Evolutionary conservation across 1,140 invertebrate genomes (phyloP).

Genomic region (Scaptomyza pallida): DNA sequence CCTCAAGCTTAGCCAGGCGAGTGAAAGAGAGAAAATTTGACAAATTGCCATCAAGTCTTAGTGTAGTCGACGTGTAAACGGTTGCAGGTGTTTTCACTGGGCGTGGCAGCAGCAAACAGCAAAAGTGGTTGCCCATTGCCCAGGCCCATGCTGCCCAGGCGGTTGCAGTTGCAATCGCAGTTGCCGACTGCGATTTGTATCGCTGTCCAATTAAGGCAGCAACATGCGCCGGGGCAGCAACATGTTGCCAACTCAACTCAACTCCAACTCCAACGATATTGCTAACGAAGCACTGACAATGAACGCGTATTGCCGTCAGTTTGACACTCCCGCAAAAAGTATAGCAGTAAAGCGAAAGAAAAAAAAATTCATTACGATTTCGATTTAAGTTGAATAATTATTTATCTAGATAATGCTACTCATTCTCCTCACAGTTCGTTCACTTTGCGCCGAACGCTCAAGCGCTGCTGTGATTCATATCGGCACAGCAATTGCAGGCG

Average conservation of each 20-base stretch:
- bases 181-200: slow-evolving; percentile 62
- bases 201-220: slow-evolving; percentile 78
- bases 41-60: slow-evolving; percentile 71
- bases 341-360: slow-evolving; percentile 49
- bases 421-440: slow-evolving; percentile 29
- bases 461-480: slow-evolving; percentile 65
- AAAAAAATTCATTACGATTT: slow-evolving; percentile 81
- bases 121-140: slow-evolving; percentile 4
- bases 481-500: slow-evolving; percentile 71
- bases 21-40: slow-evolving; percentile 53
- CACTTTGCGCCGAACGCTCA: not conserved
- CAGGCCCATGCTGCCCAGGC: slow-evolving; percentile 16
- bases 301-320: slow-evolving; percentile 68
- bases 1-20: slow-evolving; percentile 4
- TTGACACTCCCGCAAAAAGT: slow-evolving; percentile 74
- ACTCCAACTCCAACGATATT: slow-evolving; percentile 53
- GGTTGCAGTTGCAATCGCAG: slow-evolving; percentile 9
- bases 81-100: slow-evolving; percentile 77
- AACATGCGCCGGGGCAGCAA: slow-evolving; percentile 65
- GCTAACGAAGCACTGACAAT: slow-evolving; percentile 81
- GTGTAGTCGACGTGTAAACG: slow-evolving; percentile 73
- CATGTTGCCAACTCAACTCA: slow-evolving; percentile 61
- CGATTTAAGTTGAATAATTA: slow-evolving; percentile 83
- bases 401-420: slow-evolving; percentile 80
- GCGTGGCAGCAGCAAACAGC: slow-evolving; percentile 45